Percentiles rank a stretch among this genome's conserved stretches.
Evolutionary conservation across 2,113 vertebrate species (phyloP).

Genomic region (Leucosticte australis): DNA sequence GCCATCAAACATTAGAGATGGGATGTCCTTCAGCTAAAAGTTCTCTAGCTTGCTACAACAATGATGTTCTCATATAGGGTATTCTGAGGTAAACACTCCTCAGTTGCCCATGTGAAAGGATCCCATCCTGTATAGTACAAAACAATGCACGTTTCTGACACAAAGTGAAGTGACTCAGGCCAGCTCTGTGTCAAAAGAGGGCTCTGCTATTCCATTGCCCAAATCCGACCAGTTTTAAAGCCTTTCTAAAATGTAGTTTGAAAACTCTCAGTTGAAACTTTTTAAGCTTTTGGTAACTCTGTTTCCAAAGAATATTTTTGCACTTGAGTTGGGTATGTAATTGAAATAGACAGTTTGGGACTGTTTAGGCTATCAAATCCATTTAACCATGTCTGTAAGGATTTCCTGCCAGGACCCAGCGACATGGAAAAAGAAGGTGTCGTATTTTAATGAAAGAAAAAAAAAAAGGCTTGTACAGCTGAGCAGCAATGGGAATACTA

Average conservation of each 20-base stretch:
- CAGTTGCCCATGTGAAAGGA: background rate
- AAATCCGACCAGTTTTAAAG: background rate
- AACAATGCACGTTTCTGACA: accelerated
- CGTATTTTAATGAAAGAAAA: background rate
- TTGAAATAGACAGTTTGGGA: background rate
- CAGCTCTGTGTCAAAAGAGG: background rate
- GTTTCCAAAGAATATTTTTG: background rate
- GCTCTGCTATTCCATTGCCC: background rate
- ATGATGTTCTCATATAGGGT: background rate
- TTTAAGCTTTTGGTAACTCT: background rate
- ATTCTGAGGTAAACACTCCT: background rate
- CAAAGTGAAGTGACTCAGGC: background rate
- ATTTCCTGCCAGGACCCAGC: background rate
- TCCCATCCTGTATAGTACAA: background rate
- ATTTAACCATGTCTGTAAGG: background rate
- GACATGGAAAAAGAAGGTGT: background rate
- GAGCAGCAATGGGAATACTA: background rate
- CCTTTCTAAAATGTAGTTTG: background rate
- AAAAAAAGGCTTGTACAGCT: background rate
- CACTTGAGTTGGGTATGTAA: background rate
- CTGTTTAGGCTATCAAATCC: background rate
- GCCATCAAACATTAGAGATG: background rate
- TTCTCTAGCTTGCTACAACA: background rate
- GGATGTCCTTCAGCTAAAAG: background rate
- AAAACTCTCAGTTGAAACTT: background rate